A percentile compares a stretch with the other conserved stretches of the same genome.
Evolutionary conservation across 1,140 invertebrate species (phyloP).

Genomic region (Tigriopus japonicus): DNA sequence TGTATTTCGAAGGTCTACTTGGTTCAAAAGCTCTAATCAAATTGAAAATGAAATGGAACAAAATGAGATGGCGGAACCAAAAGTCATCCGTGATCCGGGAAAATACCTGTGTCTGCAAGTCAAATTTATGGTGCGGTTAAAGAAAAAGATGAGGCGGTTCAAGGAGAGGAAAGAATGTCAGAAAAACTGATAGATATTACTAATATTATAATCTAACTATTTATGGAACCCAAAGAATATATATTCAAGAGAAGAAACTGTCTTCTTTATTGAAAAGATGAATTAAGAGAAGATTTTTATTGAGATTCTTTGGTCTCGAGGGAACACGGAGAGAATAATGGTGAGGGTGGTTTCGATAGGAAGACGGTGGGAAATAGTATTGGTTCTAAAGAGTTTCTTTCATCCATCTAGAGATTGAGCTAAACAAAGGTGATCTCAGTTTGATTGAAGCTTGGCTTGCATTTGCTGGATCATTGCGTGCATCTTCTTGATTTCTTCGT

Average conservation of each 20-base stretch:
- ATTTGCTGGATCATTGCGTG: slow-evolving; percentile 79
- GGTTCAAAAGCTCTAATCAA: neutral
- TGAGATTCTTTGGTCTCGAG: no score
- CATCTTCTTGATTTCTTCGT: slow-evolving; percentile 14
- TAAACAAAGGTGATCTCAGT: slow-evolving; percentile 20
- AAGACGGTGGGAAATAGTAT: no score
- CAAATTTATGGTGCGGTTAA: neutral
- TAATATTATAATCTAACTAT: no score
- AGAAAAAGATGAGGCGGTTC: neutral
- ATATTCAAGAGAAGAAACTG: no score
- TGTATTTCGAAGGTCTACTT: neutral
- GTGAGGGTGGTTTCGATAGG: no score
- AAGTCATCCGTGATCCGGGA: neutral
- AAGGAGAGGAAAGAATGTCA: neutral
- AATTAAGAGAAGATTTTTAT: no score
- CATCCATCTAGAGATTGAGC: no score
- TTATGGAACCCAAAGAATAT: no score
- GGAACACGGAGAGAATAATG: no score
- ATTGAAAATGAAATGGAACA: neutral
- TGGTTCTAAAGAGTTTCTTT: no score
- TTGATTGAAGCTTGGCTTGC: slow-evolving; percentile 70
- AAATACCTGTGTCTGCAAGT: neutral
- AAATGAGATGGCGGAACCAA: neutral
- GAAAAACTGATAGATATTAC: no score
- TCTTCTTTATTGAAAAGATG: no score